A percentile compares a stretch with the other conserved stretches of the same genome.
Conservation (phyloP, 2,888 invertebrate species). For the Drosophila multiciliata region DNA sequence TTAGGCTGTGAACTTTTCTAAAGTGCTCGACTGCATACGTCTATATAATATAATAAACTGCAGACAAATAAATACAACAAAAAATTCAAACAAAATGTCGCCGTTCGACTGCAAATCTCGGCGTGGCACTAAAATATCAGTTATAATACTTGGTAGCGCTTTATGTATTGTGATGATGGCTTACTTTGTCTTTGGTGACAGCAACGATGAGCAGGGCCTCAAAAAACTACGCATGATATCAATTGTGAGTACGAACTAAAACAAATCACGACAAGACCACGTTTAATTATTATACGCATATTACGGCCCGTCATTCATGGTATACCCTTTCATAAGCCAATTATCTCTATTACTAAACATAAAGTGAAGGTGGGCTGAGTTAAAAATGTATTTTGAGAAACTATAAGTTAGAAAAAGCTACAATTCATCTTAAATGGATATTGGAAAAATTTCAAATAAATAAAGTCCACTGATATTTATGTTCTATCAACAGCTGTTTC, state of each 20-base stretch:
- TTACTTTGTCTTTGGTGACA: constrained; percentile 84
- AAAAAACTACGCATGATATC: constrained; percentile 84
- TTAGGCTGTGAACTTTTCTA: constrained; percentile 63
- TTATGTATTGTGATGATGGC: constrained; percentile 83
- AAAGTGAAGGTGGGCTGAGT: background rate
- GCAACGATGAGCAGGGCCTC: constrained; percentile 82
- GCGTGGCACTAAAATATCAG: constrained; percentile 83
- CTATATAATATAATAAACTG: constrained; percentile 54
- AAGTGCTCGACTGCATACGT: constrained; percentile 44
- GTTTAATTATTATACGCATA: constrained; percentile 19
- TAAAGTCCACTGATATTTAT: background rate
- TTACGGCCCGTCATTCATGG: constrained; percentile 10
- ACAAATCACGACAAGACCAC: constrained; percentile 1
- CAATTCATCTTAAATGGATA: background rate
- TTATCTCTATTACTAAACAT: background rate
- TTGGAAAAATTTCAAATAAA: background rate
- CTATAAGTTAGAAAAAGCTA: background rate
- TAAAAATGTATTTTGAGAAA: background rate
- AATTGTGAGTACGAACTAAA: constrained; percentile 77
- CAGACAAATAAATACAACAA: constrained; percentile 41
- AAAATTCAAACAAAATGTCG: constrained; percentile 54
- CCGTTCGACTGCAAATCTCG: constrained; percentile 80
- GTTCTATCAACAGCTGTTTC: constrained; percentile 77
- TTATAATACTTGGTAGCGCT: constrained; percentile 81
- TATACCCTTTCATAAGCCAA: background rate